A percentile compares a stretch with the other conserved stretches of the same genome.
Conservation (phyloP, 1,140 invertebrate species). For the Brachystomella parvula region DNA sequence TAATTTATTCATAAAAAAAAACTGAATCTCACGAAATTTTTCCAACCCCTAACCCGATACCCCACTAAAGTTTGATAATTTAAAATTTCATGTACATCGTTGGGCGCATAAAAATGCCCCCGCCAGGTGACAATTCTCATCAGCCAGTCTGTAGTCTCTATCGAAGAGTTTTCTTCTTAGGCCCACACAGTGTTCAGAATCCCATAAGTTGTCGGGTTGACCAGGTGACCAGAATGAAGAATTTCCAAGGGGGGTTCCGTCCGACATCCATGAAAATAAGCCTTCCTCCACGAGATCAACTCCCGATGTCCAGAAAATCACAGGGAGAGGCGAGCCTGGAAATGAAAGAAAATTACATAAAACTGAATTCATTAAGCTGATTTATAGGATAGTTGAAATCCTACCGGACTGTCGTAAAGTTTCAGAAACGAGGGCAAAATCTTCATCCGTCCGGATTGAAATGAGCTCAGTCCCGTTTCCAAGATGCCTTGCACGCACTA, state of each 20-base stretch:
- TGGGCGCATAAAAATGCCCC: slow-evolving; percentile 10
- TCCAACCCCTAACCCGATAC: too few relatives aligned
- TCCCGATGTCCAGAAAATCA: slow-evolving; percentile 73
- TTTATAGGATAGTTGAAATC: neutral
- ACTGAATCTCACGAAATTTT: too few relatives aligned
- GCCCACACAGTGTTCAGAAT: slow-evolving; percentile 1
- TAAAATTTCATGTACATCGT: slow-evolving; percentile 1
- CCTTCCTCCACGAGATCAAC: slow-evolving; percentile 82
- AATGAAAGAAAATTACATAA: neutral
- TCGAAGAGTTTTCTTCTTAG: neutral
- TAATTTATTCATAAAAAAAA: too few relatives aligned
- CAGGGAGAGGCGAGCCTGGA: neutral
- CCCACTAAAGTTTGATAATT: too few relatives aligned
- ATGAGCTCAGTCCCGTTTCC: slow-evolving; percentile 7
- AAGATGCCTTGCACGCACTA: neutral
- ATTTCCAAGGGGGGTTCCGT: slow-evolving; percentile 73
- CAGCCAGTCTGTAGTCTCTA: slow-evolving; percentile 2
- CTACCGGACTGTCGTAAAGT: neutral
- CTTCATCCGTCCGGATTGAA: neutral
- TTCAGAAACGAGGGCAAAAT: neutral
- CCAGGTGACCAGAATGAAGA: slow-evolving; percentile 81
- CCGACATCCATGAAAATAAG: slow-evolving; percentile 85
- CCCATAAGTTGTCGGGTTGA: slow-evolving; percentile 76
- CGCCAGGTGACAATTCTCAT: slow-evolving; percentile 8
- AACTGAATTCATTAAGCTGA: neutral